Conservation (phyloP, 2,888 invertebrate genomes). For the Xestia rhomboidea region DNA sequence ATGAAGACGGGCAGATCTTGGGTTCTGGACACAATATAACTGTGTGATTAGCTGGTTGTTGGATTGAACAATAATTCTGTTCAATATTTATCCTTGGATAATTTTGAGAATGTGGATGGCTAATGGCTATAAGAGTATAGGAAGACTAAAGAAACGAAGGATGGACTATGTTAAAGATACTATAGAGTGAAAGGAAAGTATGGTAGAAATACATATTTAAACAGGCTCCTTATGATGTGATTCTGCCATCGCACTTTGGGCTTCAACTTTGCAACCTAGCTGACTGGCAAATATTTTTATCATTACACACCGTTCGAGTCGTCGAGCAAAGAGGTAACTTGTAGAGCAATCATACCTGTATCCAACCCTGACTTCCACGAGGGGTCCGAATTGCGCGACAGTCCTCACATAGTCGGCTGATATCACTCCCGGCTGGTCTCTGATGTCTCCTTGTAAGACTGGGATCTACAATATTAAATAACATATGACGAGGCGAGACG, state of each 20-base stretch:
- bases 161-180: neutral
- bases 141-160: neutral
- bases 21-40: conserved; percentile 81
- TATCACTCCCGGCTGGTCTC: conserved; percentile 89
- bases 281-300: neutral
- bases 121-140: no score
- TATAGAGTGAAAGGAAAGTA: neutral
- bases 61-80: neutral
- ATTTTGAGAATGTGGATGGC: neutral
- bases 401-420: conserved; percentile 90
- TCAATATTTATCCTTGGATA: neutral
- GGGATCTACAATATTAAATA: conserved; percentile 77
- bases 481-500: neutral
- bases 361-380: conserved; percentile 89
- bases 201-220: neutral
- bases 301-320: neutral
- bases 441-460: conserved; percentile 80
- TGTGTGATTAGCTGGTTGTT: neutral
- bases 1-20: conserved; percentile 93
- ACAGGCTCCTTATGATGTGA: neutral
- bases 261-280: neutral
- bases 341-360: conserved; percentile 79
- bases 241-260: neutral
- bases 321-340: neutral
- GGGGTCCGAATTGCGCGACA: conserved; percentile 90